Base-by-base conservation (phyloP, 2,797 vertebrate genomes). In the Betta splendens region DNA sequence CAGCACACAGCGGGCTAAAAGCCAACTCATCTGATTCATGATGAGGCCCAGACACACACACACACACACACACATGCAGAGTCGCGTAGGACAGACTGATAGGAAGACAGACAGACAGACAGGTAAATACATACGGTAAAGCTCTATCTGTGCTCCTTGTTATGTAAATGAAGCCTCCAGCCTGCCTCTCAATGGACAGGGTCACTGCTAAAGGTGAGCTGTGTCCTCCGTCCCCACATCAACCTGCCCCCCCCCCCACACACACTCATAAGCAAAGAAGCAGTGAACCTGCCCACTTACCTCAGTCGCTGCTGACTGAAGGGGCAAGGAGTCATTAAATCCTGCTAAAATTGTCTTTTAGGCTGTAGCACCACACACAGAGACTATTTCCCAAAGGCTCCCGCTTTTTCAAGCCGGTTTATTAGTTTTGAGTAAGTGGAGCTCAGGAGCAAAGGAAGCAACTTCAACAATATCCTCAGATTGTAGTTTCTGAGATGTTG, bases 111-210 rank as follows among this genome's bases (percentile, higher is more conserved):
- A 45, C 3, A 38, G 35, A n/a, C n/a, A n/a, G n/a, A n/a, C n/a
- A n/a, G n/a, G n/a, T n/a, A n/a, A n/a, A n/a, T n/a, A n/a, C n/a
- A n/a, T n/a, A n/a, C n/a, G n/a, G 26, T 52, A 51, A 42, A 53
- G n/a, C n/a, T n/a, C 33, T 50, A 64, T 81, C 43, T 77, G 72
- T 73, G 51, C 79, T 73, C 61, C 78, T 84, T 69, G 87, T 89
- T 87, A 48, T 12, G 18, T 72, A 82, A 87, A 88, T 76, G 66
- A 81, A 82, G 73, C 74, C 71, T 75, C 75, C 79, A 71, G 74
- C 69, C 81, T 64, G 70, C 72, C 52, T 86, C 79, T 75, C 54
- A 74, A 65, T 55, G 65, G 48, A 51, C 46, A 47, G 57, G n/a
- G n/a, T n/a, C n/a, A n/a, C n/a, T n/a, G n/a, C n/a, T n/a, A n/a